Evolutionary conservation across 2,113 vertebrate genomes (phyloP), one percentile per base, ranked within the genome.

Genomic region (Nothobranchius furzeri): DNA sequence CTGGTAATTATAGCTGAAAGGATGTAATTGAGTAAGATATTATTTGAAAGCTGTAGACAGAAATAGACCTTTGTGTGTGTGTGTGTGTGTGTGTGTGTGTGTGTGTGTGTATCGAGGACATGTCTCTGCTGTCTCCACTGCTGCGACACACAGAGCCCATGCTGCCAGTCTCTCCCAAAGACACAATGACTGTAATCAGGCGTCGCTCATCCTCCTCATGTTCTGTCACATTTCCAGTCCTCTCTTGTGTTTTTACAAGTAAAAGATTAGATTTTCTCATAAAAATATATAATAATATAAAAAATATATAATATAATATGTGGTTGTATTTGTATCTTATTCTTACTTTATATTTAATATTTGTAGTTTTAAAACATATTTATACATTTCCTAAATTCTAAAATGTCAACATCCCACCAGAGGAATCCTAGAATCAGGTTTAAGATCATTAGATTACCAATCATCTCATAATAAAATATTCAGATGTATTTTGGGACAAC

Each of bases 1-100:
- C 70, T 76, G 62, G 62, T 85, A 85, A 90, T 87, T 85, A 84
- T 81, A 53, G 87, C 83, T 85, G 84, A 90, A 87, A 82, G 74
- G 72, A 87, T 45, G 59, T 81, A 82, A 87, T 87, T 84, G 79
- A 87, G 68, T 70, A 57, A 80, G 64, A 83, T 86, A 71, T 79
- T 75, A 75, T 63, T 70, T 83, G 82, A 88, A 84, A 83, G 79
- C 74, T 86, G 70, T 51, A 64, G 78, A 73, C 76, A 40, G 71
- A 85, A 91, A 87, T 88, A 91, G 79, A 75, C 66, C 49, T 78
- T 43, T 50, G 51, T 78, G 58, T 72, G 58, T 73, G 11, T 58
- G 75, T 60, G 57, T 53, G 52, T 53, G 37, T 37, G 65, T 54
- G 58, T 54, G 52, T 53, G 37, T 37, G 65, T 54, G 58, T 54